Base-by-base conservation (phyloP, 37 sponge, comb jelly and placozoan genomes). In the Ephydatia muelleri region DNA sequence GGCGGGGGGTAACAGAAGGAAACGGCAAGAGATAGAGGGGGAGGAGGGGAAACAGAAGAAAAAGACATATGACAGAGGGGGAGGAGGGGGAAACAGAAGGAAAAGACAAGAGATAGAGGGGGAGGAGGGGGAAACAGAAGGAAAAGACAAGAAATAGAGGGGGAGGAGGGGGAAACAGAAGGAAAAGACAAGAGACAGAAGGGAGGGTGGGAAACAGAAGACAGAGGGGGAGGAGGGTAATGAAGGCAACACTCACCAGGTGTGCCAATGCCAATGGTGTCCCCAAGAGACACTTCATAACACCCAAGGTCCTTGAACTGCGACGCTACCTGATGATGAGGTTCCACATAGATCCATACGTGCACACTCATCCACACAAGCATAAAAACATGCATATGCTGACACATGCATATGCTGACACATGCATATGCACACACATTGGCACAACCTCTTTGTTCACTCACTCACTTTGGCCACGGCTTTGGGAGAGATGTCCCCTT, bases 191-290 rank as follows among this genome's bases (percentile, higher is more conserved):
- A n/a, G n/a, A n/a, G 43, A 6, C 3, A 6, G 43, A 6, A 43
- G 43, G 43, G 43, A 43, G 43, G 43, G 43, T 43, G 6, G 43
- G 43, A 43, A 43, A 6, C 6, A 43, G 32, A 9, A 32, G n/a
- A n/a, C n/a, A n/a, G 72, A 23, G 33, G 0, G 57, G 57, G 57
- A 16, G 19, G 19, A 57, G 57, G 35, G n/a, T 0, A 67, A 11
- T 29, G 39, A 82, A 12, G n/a, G 1, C 2, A 22, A 23, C 31
- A 36, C 28, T 68, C 75, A 89, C 95, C 95, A 48, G 99, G 96
- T 67, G 99, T 97, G 11, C 96, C 99, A n/a, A 93, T 87, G 29
- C 99, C 99, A 71, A 95, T 99, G 33, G 99, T 99, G 83, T 99
- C 99, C 5, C 99, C 99, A 23, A 99, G 94, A 22, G 97, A 97